phyloP scores from a whole-genome alignment of 2,888 invertebrate species.

The Heteromyza rotundicornis region DNA sequence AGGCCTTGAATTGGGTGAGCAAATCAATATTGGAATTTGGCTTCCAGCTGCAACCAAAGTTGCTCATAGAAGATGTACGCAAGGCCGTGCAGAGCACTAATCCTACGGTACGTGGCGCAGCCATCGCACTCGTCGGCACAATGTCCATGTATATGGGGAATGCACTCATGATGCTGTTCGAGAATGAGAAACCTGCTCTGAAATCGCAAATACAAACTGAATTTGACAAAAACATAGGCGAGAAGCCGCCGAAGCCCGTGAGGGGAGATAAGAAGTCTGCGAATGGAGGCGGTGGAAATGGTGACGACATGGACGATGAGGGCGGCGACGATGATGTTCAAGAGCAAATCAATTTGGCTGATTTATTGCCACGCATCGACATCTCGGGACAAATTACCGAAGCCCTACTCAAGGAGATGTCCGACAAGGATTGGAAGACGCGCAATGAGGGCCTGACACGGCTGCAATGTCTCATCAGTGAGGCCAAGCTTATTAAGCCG shows the following conservation, averaged over 20 bases:
- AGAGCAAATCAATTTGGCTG: constrained; percentile 68
- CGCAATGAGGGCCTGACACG: constrained; percentile 65
- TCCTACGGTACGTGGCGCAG: constrained; percentile 80
- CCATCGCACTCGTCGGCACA: constrained; percentile 70
- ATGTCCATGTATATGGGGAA: constrained; percentile 84
- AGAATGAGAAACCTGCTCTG: constrained; percentile 84
- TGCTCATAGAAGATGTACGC: constrained; percentile 77
- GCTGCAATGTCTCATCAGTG: constrained; percentile 62
- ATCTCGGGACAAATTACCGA: constrained; percentile 85
- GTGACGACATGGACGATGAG: constrained; percentile 33
- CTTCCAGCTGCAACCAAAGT: constrained; percentile 76
- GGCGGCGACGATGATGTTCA: constrained; percentile 39
- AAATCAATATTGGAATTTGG: constrained; percentile 86
- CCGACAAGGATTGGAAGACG: constrained; percentile 92
- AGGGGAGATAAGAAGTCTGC: constrained; percentile 64
- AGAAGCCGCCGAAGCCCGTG: constrained; percentile 77
- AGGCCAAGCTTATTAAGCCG: constrained; percentile 81
- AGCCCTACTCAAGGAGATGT: constrained; percentile 77
- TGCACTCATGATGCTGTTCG: constrained; percentile 76
- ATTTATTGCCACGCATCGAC: constrained; percentile 79
- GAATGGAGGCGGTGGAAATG: constrained; percentile 30
- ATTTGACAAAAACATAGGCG: constrained; percentile 80
- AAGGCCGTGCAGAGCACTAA: constrained; percentile 86
- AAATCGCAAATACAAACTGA: constrained; percentile 85
- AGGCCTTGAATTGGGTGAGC: constrained; percentile 81